Base-by-base conservation (phyloP, 2,797 vertebrate species). In the Peromyscus aztecus region DNA sequence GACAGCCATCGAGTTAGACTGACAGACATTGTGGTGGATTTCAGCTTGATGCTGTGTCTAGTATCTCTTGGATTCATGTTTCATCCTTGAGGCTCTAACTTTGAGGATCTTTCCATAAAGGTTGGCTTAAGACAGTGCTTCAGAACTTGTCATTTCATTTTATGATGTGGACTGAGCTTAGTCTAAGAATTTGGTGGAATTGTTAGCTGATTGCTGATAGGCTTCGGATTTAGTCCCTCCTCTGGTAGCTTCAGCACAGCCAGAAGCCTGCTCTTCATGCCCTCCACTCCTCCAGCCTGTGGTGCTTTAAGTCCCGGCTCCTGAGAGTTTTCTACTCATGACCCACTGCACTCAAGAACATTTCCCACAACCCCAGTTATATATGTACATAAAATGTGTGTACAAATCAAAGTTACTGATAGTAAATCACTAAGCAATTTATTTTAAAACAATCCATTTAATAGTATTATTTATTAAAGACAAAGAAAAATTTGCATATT, bases 31-130 rank as follows among this genome's bases (percentile, higher is more conserved):
- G 31, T 16, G 4, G 46, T 69, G 63, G 31, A 27, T 86, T 94
- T 77, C 49, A 63, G 84, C 46, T 90, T 29, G 34, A 17, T 6
- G 67, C 46, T 86, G 27, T 85, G 93, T 55, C 83, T 95, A 87
- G 83, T 78, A 63, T 61, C 69, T 80, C 37, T 88, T 43, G 11
- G 59, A 14, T 93, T 61, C 40, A 10, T 29, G 80, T 55, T 93
- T 67, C 5, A 24, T 89, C 49, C 57, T 82, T 13, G 34, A 63
- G 67, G 40, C 93, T 93, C 46, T 73, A 93, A 46, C 80, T 94
- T 83, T 90, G 61, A 86, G 57, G 82, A 34, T 69, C 87, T 97
- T 69, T 78, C 89, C 67, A 78, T 46, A 89, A 67, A n/a, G 43
- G 17, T 57, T 93, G 80, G 23, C 55, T 61, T 37, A 61, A 59